These are phyloP conservation scores for Furcifer pardalis DNA, from an alignment of 2,797 vertebrate genomes.

Conservation along the genomic window DNA sequence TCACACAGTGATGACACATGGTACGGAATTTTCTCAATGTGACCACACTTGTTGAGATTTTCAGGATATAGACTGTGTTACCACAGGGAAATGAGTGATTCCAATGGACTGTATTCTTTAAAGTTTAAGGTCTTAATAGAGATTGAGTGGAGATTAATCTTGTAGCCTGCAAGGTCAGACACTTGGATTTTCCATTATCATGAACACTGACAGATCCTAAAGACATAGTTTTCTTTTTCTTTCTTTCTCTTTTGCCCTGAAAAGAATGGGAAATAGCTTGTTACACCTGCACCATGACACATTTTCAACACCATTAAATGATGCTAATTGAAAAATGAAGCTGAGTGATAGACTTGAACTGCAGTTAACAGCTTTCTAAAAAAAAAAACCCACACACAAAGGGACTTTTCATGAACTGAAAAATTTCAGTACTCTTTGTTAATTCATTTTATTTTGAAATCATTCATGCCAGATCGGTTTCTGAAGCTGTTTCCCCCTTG, in stretches of 20 bases:
- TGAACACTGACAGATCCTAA: neutral
- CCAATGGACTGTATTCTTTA: neutral
- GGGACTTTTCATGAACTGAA: neutral
- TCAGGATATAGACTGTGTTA: neutral
- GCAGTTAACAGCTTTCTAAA: slow-evolving; percentile 3
- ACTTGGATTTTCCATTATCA: slow-evolving; percentile 8
- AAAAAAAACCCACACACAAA: neutral
- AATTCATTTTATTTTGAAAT: neutral
- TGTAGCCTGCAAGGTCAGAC: neutral
- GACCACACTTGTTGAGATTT: neutral
- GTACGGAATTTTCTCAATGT: neutral
- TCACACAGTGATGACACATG: neutral
- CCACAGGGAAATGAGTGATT: neutral
- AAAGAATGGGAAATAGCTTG: neutral
- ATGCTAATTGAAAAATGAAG: neutral
- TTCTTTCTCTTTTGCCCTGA: no score
- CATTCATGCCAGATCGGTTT: neutral
- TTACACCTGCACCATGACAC: neutral
- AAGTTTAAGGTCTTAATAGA: neutral
- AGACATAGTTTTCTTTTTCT: neutral
- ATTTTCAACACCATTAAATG: neutral
- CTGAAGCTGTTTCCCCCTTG: neutral
- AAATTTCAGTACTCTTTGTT: neutral
- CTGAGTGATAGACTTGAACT: neutral
- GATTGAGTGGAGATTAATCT: neutral